Evolutionary conservation across 2,113 vertebrate species (phyloP).

Genomic region (Sylvia atricapilla): DNA sequence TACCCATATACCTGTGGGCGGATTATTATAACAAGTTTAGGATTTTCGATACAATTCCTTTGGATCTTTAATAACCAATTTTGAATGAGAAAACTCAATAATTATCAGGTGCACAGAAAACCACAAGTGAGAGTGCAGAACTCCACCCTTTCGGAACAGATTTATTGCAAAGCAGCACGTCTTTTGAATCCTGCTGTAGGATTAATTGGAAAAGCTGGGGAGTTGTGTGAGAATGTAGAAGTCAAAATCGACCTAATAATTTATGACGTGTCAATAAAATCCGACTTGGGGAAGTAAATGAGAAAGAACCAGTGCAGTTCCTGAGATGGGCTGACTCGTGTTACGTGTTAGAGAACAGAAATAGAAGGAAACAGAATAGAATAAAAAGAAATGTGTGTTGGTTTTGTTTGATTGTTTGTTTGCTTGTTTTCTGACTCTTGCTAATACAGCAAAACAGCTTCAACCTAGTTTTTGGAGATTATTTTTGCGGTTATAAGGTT

Average conservation of each 20-base stretch:
- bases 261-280: background rate
- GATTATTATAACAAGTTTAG: background rate
- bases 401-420: background rate
- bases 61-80: background rate
- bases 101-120: background rate
- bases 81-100: background rate
- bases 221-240: background rate
- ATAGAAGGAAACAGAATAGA: background rate
- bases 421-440: background rate
- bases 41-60: background rate
- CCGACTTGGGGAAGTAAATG: background rate
- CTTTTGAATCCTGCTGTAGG: background rate
- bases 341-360: background rate
- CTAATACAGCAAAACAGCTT: background rate
- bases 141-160: background rate
- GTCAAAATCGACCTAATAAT: background rate
- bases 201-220: slow-evolving; percentile 16
- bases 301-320: background rate
- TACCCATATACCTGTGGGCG: background rate
- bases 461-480: background rate
- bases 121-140: background rate
- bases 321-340: background rate
- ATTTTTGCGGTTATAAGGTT: background rate
- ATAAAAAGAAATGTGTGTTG: background rate
- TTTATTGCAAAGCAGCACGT: background rate